Base-by-base conservation (phyloP, 2,113 vertebrate species). In the Hyla sarda region DNA sequence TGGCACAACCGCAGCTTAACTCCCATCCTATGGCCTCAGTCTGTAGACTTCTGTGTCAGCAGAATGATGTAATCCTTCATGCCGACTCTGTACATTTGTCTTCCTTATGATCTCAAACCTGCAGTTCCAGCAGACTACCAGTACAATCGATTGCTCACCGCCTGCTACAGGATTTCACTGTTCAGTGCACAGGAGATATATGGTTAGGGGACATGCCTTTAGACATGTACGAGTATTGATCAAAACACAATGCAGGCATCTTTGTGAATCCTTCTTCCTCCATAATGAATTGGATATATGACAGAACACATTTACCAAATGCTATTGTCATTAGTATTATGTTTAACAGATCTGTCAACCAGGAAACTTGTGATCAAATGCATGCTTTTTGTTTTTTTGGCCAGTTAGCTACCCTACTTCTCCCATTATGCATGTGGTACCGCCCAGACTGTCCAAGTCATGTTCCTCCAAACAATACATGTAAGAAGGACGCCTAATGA, bases 71-170 rank as follows among this genome's bases (percentile, higher is more conserved):
- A 47, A 87, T 87, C 67, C 30, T 28, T 87, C 60, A 73, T 82
- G 85, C 69, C 37, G 78, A 69, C 85, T 82, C 67, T 87, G 67
- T 79, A 82, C 67, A 87, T 82, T 74, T 82, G 85, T 78, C 69
- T 73, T 87, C 34, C 78, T 81, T 82, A 87, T 87, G 67, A 82
- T 87, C 85, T 50, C 50, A 82, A 82, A 87, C 77, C 73, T 87
- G 85, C 85, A 74, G 30, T 87, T 87, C 65, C 85, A 87, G 85
- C 85, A 82, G 83, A 75, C 72, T 84, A 25, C 34, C 47, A 50
- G 85, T 60, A 74, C 77, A 62, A 87, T 81, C 25, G 67, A 82
- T 87, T 45, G 16, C 65, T 72, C 76, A 78, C 62, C 21, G 17
- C 58, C 83, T 67, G 65, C 77, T 30, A 67, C 67, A 62, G 77